Base-by-base conservation (phyloP, 2,797 vertebrate species). In the Thripadectes ignobilis region DNA sequence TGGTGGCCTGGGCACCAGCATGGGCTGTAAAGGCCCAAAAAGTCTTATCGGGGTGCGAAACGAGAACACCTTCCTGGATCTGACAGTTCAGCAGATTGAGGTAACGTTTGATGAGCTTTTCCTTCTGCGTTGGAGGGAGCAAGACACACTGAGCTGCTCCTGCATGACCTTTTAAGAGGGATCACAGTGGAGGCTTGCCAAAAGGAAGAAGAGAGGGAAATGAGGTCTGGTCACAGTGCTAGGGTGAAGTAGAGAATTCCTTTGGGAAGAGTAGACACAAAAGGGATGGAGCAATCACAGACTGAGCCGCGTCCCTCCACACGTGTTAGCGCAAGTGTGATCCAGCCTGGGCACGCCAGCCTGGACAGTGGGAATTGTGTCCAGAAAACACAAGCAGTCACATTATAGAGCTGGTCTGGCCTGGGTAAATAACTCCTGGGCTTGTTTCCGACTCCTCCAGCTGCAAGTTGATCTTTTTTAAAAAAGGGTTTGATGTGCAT, bases 21-120 rank as follows among this genome's bases (percentile, higher is more conserved):
- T 99, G 99, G 99, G 99, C 16, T 99, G 99, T 63, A 99, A 99
- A 93, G 99, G 99, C 59, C 99, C 99, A 7, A 99, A 99, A 97
- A 99, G 99, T 91, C 98, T 99, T 52, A 99, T 99, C 36, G 99
- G 99, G 7, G 99, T 99, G 85, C 98, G 99, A 83, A 99, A 99
- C 3, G 99, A 99, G 96, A 99, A 99, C 96, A 99, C 99, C 81
- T 99, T 99, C 97, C 97, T 99, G 98, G 99, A 99, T 97, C 98
- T 99, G 85, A 99, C 99, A 0, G 99, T 99, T 95, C 98, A 99
- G 97, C 99, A 99, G 98, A 99, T 99, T 20, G 99, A 99, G 98
- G 99, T 99, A 97, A 85, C 1, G 21, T 15, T 2, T 5, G 21
- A 10, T 9, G 43, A 30, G 65, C 61, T 87, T 32, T 51, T 7